Conservation (phyloP, 35 echinoderm and acorn worm species). For the Amphiura filiformis region DNA sequence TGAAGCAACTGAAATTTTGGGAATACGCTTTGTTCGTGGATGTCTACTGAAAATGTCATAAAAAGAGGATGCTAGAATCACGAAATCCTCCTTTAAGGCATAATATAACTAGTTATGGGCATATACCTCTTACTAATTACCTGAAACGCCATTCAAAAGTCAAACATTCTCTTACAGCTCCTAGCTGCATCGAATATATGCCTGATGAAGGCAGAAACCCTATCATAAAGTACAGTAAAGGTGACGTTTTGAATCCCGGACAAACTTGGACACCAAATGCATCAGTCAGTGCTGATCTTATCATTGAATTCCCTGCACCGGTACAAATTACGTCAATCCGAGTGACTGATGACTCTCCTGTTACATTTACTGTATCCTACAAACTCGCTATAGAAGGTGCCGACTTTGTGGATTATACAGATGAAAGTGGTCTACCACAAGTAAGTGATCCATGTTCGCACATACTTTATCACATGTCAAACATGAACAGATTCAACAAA, state of each 20-base stretch:
- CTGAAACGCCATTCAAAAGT: no score
- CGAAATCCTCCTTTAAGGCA: no score
- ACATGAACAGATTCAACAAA: no score
- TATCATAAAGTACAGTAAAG: neutral
- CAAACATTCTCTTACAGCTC: no score
- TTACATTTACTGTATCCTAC: neutral
- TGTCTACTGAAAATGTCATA: no score
- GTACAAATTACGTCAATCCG: neutral
- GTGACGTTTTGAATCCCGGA: neutral
- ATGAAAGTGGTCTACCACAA: neutral
- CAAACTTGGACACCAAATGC: neutral
- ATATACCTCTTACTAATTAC: no score
- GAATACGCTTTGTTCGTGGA: no score
- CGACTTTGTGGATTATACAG: neutral
- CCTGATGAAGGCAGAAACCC: neutral
- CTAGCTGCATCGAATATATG: no score
- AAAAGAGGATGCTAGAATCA: no score
- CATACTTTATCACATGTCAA: neutral
- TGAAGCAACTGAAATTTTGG: no score
- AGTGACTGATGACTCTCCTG: neutral
- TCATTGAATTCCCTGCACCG: neutral
- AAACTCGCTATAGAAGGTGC: neutral
- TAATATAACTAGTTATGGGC: no score
- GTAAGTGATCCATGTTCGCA: neutral
- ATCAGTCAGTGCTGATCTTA: neutral